Evolutionary conservation across 35 echinoderm and acorn worm species (phyloP).

Genomic region (Lytechinus variegatus): DNA sequence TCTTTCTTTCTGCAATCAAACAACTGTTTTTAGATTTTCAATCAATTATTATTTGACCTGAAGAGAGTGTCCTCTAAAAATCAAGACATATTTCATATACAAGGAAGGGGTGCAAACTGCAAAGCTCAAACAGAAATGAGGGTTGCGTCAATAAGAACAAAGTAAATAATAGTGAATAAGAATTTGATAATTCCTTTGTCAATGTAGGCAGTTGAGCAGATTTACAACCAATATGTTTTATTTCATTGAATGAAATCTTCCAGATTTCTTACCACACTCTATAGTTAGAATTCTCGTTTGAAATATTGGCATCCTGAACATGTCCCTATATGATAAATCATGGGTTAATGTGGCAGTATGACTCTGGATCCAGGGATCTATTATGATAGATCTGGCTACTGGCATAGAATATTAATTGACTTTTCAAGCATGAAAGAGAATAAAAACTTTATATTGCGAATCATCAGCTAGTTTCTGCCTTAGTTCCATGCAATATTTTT

Average conservation of each 20-base stretch:
- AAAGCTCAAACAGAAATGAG: no score
- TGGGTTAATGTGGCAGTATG: neutral
- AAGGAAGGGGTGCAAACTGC: neutral
- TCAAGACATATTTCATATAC: neutral
- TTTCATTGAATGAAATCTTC: neutral
- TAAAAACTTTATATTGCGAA: neutral
- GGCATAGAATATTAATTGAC: neutral
- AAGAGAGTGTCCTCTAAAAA: neutral
- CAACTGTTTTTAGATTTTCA: neutral
- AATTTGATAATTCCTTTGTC: no score
- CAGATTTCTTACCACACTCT: neutral
- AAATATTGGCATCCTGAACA: neutral
- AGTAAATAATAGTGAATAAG: no score
- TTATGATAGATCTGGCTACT: neutral
- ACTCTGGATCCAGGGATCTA: neutral
- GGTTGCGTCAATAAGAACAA: no score
- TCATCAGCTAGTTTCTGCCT: neutral
- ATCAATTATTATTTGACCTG: neutral
- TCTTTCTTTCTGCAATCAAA: neutral
- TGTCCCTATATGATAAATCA: neutral
- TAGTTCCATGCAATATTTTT: no score
- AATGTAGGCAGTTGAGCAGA: no score
- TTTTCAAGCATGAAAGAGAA: neutral
- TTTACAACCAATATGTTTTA: neutral
- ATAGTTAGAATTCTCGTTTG: neutral